Percentiles rank a stretch among this genome's conserved stretches.
Evolutionary conservation across 2,888 invertebrate species (phyloP).

Genomic region (Antitype chi): DNA sequence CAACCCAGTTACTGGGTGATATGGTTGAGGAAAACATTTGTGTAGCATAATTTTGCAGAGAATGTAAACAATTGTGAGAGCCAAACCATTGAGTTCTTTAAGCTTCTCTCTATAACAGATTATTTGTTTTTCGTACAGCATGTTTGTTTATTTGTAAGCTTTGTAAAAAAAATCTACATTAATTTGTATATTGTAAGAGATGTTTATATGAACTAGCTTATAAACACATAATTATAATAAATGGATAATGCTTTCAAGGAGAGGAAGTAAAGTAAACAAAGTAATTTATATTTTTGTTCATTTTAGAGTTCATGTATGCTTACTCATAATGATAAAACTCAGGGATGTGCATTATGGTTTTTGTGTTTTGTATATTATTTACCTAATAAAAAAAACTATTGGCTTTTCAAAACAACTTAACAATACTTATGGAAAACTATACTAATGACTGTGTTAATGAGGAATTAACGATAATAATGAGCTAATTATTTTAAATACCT

Average conservation of each 20-base stretch:
- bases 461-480: slow-evolving; percentile 10
- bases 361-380: neutral
- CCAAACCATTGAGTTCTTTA: slow-evolving; percentile 2
- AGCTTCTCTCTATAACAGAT: neutral
- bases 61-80: neutral
- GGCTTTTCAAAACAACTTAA: neutral
- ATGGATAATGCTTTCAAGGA: neutral
- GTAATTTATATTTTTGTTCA: neutral
- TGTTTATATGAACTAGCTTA: neutral
- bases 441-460: slow-evolving; percentile 22
- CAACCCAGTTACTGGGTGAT: too few relatives aligned
- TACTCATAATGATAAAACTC: neutral
- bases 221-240: neutral
- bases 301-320: neutral
- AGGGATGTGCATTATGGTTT: neutral
- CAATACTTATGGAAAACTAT: slow-evolving; percentile 6
- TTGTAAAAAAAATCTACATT: neutral
- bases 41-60: neutral
- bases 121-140: neutral
- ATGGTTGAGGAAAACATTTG: slow-evolving; percentile 6
- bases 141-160: neutral
- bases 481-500: slow-evolving; percentile 16
- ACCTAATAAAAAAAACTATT: neutral
- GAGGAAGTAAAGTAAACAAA: neutral
- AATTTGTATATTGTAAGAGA: slow-evolving; percentile 1